Percentiles rank a stretch among this genome's conserved stretches.
Evolutionary conservation across 2,888 invertebrate genomes (phyloP).

Genomic region (Merodon equestris): DNA sequence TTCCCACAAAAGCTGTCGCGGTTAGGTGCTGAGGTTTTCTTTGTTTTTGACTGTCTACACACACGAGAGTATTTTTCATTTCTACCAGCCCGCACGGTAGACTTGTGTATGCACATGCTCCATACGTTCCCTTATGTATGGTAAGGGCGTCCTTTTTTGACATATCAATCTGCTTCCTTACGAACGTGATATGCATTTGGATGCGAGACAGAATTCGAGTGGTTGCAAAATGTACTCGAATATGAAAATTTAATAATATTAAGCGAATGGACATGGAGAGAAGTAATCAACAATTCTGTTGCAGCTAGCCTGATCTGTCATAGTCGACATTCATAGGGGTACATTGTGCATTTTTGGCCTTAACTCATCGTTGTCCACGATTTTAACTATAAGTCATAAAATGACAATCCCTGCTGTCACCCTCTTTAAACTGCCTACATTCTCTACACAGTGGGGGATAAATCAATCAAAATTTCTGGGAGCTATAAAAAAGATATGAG

Average conservation of each 20-base stretch:
- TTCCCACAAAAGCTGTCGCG: constrained; percentile 1
- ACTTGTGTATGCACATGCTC: too few relatives aligned
- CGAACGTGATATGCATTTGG: background rate
- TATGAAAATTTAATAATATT: background rate
- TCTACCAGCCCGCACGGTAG: too few relatives aligned
- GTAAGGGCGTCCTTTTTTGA: too few relatives aligned
- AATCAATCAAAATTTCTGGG: constrained; percentile 54
- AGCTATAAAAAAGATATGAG: background rate
- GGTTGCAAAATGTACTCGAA: background rate
- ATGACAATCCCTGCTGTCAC: constrained; percentile 17
- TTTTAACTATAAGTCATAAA: constrained; percentile 26
- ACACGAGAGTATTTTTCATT: constrained; percentile 1
- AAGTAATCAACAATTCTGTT: too few relatives aligned
- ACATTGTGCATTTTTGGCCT: too few relatives aligned
- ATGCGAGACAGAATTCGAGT: background rate
- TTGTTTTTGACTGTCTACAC: background rate
- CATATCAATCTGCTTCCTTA: background rate
- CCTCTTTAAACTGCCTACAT: too few relatives aligned
- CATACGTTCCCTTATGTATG: background rate
- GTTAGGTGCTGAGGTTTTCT: constrained; percentile 1
- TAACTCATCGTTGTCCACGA: background rate
- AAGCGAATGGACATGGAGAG: too few relatives aligned
- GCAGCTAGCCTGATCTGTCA: too few relatives aligned
- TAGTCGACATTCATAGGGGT: too few relatives aligned
- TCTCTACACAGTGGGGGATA: constrained; percentile 33